These are phyloP conservation scores for Crax fasciolata DNA, from an alignment of 2,797 vertebrate genomes.

Conservation along the genomic window DNA sequence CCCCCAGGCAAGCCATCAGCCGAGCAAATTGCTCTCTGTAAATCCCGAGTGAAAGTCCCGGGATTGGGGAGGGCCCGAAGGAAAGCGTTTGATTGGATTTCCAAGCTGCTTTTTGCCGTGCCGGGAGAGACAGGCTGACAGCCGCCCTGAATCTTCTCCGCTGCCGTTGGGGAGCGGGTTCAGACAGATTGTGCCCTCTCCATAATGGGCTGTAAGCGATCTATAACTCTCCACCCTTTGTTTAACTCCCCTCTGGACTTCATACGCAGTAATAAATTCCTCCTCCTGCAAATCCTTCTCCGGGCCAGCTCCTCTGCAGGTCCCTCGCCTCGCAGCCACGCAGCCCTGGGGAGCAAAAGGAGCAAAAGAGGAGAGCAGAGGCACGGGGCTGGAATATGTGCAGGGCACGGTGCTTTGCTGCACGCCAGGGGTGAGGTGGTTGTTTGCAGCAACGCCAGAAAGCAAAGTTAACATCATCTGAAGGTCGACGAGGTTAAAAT, in stretches of 20 bases:
- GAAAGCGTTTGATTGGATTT: conserved; percentile 39
- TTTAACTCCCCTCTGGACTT: conserved; percentile 20
- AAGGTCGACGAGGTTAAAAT: neutral
- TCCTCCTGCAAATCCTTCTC: neutral
- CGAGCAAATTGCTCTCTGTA: conserved; percentile 29
- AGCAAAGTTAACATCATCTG: neutral
- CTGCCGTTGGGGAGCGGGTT: neutral
- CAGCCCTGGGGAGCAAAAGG: neutral
- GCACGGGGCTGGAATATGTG: neutral
- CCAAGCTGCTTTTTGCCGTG: neutral
- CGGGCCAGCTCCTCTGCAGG: neutral
- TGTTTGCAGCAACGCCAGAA: neutral
- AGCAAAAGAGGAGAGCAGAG: neutral
- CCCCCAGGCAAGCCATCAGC: neutral
- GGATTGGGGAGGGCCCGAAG: neutral
- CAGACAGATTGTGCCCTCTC: neutral
- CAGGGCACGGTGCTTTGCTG: neutral
- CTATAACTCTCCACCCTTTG: neutral
- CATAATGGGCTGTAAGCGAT: conserved; percentile 23
- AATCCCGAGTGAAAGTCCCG: conserved; percentile 31
- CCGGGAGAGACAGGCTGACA: conserved; percentile 10
- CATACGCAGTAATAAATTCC: neutral
- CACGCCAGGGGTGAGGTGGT: neutral
- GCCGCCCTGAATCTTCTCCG: conserved; percentile 37
- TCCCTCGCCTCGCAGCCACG: neutral